Conservation (phyloP, 2,888 invertebrate genomes). For the Hypsopygia costalis region DNA sequence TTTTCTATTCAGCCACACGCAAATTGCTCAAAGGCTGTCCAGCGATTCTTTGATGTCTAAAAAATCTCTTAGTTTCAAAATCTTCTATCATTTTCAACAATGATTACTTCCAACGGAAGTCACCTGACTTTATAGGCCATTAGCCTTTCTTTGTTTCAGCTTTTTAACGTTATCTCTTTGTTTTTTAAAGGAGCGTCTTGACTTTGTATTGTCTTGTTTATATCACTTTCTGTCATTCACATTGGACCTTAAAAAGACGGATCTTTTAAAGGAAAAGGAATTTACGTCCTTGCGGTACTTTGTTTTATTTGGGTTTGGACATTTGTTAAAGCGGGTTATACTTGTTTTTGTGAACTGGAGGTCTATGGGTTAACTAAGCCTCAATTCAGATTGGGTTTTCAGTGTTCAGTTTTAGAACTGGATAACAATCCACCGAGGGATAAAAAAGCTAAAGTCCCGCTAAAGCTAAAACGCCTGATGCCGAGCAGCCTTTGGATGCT, state of each 20-base stretch:
- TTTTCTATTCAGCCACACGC: too few relatives aligned
- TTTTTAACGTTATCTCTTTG: slow-evolving; percentile 20
- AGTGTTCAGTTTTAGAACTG: too few relatives aligned
- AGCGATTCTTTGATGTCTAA: too few relatives aligned
- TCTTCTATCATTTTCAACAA: background rate
- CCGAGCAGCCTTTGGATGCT: too few relatives aligned
- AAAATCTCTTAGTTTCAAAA: background rate
- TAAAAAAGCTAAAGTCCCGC: too few relatives aligned
- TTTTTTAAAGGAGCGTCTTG: slow-evolving; percentile 19
- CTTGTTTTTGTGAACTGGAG: too few relatives aligned
- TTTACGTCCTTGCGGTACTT: background rate
- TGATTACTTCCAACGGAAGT: slow-evolving; percentile 12
- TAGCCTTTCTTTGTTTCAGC: slow-evolving; percentile 36
- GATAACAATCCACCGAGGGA: too few relatives aligned
- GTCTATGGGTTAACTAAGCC: too few relatives aligned
- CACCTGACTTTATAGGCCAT: slow-evolving; percentile 38
- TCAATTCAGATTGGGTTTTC: too few relatives aligned
- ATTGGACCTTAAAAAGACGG: background rate
- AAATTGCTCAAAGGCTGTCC: too few relatives aligned
- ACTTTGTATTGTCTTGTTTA: slow-evolving; percentile 20
- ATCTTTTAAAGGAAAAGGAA: background rate
- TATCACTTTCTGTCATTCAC: slow-evolving; percentile 3
- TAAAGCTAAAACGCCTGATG: too few relatives aligned
- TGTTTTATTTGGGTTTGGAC: background rate
- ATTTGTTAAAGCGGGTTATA: too few relatives aligned